Evolutionary conservation across 2,888 invertebrate genomes (phyloP), one percentile per base, ranked within the genome.

Genomic region (Xanthia togata): DNA sequence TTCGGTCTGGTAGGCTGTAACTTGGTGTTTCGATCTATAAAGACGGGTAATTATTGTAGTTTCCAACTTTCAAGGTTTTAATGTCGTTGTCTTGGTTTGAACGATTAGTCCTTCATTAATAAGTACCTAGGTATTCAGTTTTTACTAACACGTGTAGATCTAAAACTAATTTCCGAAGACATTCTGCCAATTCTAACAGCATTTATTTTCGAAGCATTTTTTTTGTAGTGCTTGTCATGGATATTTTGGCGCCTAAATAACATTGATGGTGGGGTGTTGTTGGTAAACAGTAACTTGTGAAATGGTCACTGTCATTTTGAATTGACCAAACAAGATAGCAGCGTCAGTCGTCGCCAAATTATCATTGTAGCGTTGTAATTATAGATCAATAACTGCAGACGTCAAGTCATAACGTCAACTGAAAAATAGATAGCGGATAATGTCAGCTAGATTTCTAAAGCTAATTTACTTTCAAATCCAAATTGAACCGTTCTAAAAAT

Each of bases 1-100:
- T 79, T 72, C 79, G 83, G 79, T 83, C 81, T 72, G 63, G 38
- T 78, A 78, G 83, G 26, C 79, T 68, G 83, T 26, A 67, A 72
- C 83, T 65, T 47, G n/a, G 20, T 79, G 31, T 57, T 65, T 57
- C 44, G 70, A 78, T 57, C 26, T 69, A 4, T 57, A 63, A 4
- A 69, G 64, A 78, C 41, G 14, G n/a, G 38, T 50, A 31, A 63
- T 62, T 77, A 57, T 23, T n/a, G 12, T 47, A n/a, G 26, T 68
- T 68, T 82, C 23, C n/a, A 68, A 82, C 78, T 82, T 77, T 63
- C 78, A 82, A 82, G 68, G 77, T 57, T 82, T 65, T 31, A 55
- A 41, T 38, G 31, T 75, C 53, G 59, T 17, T 79, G 65, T 67
- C 38, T 55, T 67, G 4, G 38, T 44, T 63, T n/a, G 2, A 20